phyloP scores from a whole-genome alignment of 1,140 invertebrate genomes.

The Polyergus mexicanus region DNA sequence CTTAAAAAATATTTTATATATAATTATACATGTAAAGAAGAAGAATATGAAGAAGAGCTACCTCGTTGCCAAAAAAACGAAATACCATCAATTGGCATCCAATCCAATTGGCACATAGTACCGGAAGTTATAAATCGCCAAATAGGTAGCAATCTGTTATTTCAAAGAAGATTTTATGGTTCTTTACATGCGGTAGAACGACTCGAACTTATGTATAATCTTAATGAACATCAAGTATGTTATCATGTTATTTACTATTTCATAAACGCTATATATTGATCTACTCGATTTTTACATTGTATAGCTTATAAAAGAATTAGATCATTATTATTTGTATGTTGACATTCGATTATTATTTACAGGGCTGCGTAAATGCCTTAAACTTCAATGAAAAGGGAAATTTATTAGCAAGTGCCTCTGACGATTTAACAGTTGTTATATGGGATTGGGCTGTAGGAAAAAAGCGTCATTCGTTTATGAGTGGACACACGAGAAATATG shows the following conservation, averaged over 20 bases:
- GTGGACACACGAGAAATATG: conserved; percentile 94
- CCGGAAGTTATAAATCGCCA: conserved; percentile 89
- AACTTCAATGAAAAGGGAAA: conserved; percentile 95
- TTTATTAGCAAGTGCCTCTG: conserved; percentile 94
- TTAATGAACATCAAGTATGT: conserved; percentile 90
- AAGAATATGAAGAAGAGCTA: conserved; percentile 83
- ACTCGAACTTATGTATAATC: conserved; percentile 92
- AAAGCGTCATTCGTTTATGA: conserved; percentile 89
- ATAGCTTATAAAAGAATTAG: neutral
- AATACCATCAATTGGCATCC: conserved; percentile 86
- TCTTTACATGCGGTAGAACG: conserved; percentile 94
- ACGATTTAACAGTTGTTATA: conserved; percentile 94
- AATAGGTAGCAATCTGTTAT: conserved; percentile 88
- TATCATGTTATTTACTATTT: conserved; percentile 55
- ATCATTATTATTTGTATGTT: conserved; percentile 35
- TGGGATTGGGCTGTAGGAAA: conserved; percentile 96
- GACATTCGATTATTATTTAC: conserved; percentile 42
- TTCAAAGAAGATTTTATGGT: conserved; percentile 92
- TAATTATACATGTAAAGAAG: conserved; percentile 45
- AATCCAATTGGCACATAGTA: conserved; percentile 89
- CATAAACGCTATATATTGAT: neutral
- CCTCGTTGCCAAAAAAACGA: conserved; percentile 87
- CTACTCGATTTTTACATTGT: neutral
- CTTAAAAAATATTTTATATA: too few species aligned
- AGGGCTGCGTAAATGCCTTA: conserved; percentile 96